Conservation (phyloP, 2,113 vertebrate species). For the Piaya cayana region DNA sequence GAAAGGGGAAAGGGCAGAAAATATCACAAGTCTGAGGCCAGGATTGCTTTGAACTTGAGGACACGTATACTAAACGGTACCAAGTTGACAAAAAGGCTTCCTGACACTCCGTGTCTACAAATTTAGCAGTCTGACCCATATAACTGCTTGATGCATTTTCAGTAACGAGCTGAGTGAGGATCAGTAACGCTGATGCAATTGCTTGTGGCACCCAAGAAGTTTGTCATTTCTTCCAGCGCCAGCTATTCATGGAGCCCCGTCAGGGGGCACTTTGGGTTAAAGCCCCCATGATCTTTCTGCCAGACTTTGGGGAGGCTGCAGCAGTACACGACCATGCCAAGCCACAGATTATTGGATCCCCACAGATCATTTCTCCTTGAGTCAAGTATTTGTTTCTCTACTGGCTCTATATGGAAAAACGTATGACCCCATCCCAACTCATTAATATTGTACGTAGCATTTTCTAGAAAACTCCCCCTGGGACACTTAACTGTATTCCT, state of each 20-base stretch:
- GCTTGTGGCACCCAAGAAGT: conserved; percentile 47
- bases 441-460: conserved; percentile 30
- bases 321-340: background rate
- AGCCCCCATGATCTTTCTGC: background rate
- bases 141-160: conserved; percentile 50
- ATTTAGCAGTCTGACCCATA: conserved; percentile 58
- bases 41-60: conserved; percentile 71
- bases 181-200: conserved; percentile 46
- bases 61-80: conserved; percentile 49
- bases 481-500: conserved; percentile 34
- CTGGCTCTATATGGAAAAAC: background rate
- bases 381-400: background rate
- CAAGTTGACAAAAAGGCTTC: conserved; percentile 66
- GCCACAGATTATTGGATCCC: background rate
- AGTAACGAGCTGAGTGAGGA: conserved; percentile 9
- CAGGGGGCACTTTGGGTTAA: background rate
- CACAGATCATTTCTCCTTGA: background rate
- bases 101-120: conserved; percentile 59
- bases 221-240: conserved; percentile 4
- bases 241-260: background rate
- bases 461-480: conserved; percentile 28
- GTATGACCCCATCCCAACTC: conserved; percentile 7
- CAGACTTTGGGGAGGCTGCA: background rate
- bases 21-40: conserved; percentile 59
- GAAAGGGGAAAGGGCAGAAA: conserved; percentile 72